Base-by-base conservation (phyloP, 2,888 invertebrate genomes). In the Melinaea menophilus region DNA sequence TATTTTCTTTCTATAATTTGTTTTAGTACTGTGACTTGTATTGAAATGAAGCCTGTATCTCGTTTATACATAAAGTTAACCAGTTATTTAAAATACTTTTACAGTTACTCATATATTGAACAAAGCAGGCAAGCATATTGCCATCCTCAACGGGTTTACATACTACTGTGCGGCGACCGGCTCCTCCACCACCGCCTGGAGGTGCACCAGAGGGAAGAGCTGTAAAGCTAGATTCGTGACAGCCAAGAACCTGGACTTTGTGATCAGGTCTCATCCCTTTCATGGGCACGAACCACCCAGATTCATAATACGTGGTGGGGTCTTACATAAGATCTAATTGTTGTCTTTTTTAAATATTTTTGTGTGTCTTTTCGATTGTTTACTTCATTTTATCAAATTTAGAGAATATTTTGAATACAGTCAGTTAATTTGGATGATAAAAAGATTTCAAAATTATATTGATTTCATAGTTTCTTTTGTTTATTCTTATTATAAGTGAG, bases 131-230 rank as follows among this genome's bases (percentile, higher is more conserved):
- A 80, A 75, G 63, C 69, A 69, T 54, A 63, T 77, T 13, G 76
- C 78, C 4, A 37, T 80, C 3, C 56, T 76, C 13, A 69, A 74
- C 31, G 73, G 73, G 0, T 79, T 77, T 58, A 78, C 80, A 0
- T 81, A 72, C 65, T 78, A 78, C 72, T 70, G 66, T 34, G 67
- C 71, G 47, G 37, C 55, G 22, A 59, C 62, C 3, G 62, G 68
- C 3, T 34, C 22, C 0, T 59, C 58, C 1, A 66, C 69, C 0
- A 47, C 68, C 3, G 54, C 62, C 1, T 70, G 68, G 68, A 48
- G 69, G 2, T 71, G 71, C 37, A 67, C 71, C 0, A 41, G 64
- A 7, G 65, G 68, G 11, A 65, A 63, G 35, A 47, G 33, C 5
- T 71, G 69, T 45, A 68, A 64, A 37, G 65, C 71, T 0, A 55